Conservation (phyloP, 2,797 vertebrate genomes). For the Eupleurogrammus muticus region DNA sequence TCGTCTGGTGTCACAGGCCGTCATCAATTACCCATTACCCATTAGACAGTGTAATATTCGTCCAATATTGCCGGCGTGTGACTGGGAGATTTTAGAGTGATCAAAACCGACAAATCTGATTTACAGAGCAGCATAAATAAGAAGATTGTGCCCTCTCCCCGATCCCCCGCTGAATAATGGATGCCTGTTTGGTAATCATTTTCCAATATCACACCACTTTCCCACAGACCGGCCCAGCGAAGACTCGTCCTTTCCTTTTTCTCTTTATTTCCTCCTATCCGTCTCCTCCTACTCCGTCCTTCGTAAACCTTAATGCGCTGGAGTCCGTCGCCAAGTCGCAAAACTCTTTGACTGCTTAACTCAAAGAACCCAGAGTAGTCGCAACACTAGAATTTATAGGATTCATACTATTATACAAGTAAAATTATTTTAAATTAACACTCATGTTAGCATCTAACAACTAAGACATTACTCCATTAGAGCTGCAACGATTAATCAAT, state of each 20-base stretch:
- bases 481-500: no score
- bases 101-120: slow-evolving; percentile 88
- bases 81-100: slow-evolving; percentile 83
- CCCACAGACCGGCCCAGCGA: slow-evolving; percentile 45
- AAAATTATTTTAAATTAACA: no score
- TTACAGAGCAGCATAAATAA: slow-evolving; percentile 85
- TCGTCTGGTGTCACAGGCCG: slow-evolving; percentile 77
- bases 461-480: no score
- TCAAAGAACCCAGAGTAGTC: no score
- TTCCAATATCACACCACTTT: slow-evolving; percentile 81
- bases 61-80: slow-evolving; percentile 82
- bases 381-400: no score
- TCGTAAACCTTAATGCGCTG: slow-evolving; percentile 20
- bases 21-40: slow-evolving; percentile 86
- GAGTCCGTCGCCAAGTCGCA: neutral
- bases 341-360: slow-evolving; percentile 31
- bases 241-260: slow-evolving; percentile 28
- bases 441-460: no score
- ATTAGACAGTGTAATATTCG: slow-evolving; percentile 84
- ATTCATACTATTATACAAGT: no score
- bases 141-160: slow-evolving; percentile 80
- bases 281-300: neutral
- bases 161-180: slow-evolving; percentile 86
- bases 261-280: neutral
- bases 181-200: slow-evolving; percentile 86